phyloP scores from a whole-genome alignment of 2,888 invertebrate genomes.

The Leptura quadrifasciata region DNA sequence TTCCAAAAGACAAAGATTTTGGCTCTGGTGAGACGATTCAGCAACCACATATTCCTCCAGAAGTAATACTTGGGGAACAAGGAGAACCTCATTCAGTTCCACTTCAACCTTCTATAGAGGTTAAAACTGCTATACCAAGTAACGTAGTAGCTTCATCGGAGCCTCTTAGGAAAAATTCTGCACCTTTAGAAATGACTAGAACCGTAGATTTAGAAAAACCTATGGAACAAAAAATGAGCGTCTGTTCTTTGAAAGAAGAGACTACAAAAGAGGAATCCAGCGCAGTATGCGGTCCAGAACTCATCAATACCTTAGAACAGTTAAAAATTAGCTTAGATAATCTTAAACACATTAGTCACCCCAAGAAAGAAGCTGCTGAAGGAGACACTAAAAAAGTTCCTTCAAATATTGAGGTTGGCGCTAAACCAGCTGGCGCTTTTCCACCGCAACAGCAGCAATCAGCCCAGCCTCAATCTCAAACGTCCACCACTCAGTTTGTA shows the following conservation, averaged over 20 bases:
- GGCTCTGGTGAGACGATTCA: conserved; percentile 47
- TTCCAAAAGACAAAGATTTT: conserved; percentile 71
- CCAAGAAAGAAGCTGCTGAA: conserved; percentile 67
- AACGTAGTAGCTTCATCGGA: conserved; percentile 49
- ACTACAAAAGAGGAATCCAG: conserved; percentile 65
- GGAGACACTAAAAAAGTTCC: conserved; percentile 62
- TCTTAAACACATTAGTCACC: conserved; percentile 76
- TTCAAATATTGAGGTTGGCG: conserved; percentile 62
- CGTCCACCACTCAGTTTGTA: conserved; percentile 26
- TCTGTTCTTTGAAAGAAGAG: conserved; percentile 64
- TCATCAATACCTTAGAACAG: conserved; percentile 77
- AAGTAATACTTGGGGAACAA: conserved; percentile 45
- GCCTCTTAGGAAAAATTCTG: conserved; percentile 63
- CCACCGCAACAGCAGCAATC: conserved; percentile 44
- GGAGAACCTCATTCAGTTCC: conserved; percentile 35
- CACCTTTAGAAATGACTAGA: conserved; percentile 62
- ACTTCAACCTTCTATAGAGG: conserved; percentile 41
- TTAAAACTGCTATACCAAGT: conserved; percentile 42
- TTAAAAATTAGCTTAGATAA: conserved; percentile 78
- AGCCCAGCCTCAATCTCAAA: conserved; percentile 30
- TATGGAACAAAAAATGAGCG: conserved; percentile 65
- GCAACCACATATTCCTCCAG: conserved; percentile 53
- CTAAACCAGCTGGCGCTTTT: conserved; percentile 38
- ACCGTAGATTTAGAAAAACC: conserved; percentile 59
- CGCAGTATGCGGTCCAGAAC: conserved; percentile 73